Percentiles rank a stretch among this genome's conserved stretches.
Conservation (phyloP, 2,797 vertebrate species). For the Mormyrus proboscirostris region DNA sequence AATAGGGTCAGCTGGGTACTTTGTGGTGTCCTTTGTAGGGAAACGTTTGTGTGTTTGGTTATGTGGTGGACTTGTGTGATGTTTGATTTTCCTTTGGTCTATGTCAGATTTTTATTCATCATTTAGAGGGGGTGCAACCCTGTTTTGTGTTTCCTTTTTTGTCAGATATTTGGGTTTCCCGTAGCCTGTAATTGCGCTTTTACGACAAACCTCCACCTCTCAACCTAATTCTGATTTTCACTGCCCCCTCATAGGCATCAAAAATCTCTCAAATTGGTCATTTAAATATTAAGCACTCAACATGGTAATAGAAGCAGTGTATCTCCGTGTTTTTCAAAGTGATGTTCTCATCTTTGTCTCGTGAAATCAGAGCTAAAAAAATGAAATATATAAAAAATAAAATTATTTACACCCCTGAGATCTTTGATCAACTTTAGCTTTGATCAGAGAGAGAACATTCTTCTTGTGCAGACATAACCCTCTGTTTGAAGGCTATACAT, state of each 20-base stretch:
- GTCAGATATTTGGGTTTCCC: background rate
- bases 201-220: background rate
- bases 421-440: background rate
- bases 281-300: background rate
- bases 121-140: background rate
- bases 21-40: background rate
- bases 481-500: background rate
- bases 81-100: background rate
- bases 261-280: background rate
- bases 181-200: background rate
- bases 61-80: background rate
- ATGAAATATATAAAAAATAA: background rate
- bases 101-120: background rate
- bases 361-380: background rate
- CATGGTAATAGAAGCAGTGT: background rate
- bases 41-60: background rate
- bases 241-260: background rate
- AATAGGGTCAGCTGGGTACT: background rate
- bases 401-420: background rate
- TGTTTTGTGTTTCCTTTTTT: background rate
- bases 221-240: background rate
- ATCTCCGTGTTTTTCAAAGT: background rate
- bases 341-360: background rate
- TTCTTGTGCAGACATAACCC: background rate
- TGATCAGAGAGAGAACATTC: background rate